Percentiles rank a stretch among this genome's conserved stretches.
These are phyloP conservation scores for Campoletis sonorensis DNA, from an alignment of 1,140 invertebrate species.

Conservation along the genomic window DNA sequence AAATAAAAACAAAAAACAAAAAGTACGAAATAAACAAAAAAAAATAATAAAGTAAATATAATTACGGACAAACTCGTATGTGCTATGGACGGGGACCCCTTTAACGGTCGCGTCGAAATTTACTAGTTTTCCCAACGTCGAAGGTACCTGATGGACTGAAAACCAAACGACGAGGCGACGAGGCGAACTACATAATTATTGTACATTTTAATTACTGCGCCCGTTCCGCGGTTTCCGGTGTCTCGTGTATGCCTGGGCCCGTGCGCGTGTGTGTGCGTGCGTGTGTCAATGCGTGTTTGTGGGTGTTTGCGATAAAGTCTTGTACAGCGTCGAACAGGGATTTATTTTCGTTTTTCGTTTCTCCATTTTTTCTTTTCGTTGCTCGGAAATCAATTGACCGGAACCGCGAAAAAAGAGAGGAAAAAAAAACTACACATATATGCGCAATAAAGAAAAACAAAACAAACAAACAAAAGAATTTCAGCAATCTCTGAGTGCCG, in stretches of 20 bases:
- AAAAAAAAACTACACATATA: too few relatives aligned
- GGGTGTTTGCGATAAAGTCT: too few relatives aligned
- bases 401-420: too few relatives aligned
- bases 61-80: conserved; percentile 39
- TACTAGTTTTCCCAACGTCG: conserved; percentile 68
- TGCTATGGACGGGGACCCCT: conserved; percentile 40
- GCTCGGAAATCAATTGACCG: too few relatives aligned
- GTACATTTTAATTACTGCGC: conserved; percentile 39
- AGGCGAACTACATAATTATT: conserved; percentile 42
- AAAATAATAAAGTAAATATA: conserved; percentile 29
- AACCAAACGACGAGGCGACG: conserved; percentile 55
- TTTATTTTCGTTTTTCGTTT: conserved; percentile 6
- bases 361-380: not conserved
- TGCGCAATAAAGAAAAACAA: not conserved
- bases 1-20: conserved; percentile 43
- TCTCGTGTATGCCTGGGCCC: not conserved
- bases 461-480: not conserved
- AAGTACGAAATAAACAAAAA: conserved; percentile 33
- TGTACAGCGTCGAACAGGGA: not conserved
- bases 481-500: not conserved
- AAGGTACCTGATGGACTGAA: conserved; percentile 73
- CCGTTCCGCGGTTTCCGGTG: not conserved
- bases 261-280: not conserved
- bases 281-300: not conserved
- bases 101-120: conserved; percentile 50